Percentiles rank a stretch among this genome's conserved stretches.
These are phyloP conservation scores for Sycophaga agraensis DNA, from an alignment of 1,140 invertebrate species.

Conservation along the genomic window DNA sequence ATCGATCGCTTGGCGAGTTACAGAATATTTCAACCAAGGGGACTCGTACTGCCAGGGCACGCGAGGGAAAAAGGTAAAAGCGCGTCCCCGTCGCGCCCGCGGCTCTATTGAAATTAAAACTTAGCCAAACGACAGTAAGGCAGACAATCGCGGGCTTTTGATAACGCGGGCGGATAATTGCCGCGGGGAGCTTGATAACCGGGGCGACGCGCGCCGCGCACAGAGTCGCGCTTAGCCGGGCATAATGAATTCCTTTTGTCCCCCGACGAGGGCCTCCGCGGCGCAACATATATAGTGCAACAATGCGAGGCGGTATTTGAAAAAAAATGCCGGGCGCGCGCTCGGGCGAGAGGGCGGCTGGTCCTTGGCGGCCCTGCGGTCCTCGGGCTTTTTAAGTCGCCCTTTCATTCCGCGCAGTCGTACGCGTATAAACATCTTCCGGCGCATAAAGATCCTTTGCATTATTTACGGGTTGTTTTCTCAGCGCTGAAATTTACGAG, in stretches of 20 bases:
- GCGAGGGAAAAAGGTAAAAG: no score
- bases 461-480: constrained; percentile 32
- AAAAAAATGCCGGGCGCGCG: constrained; percentile 5
- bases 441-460: constrained; percentile 27
- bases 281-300: constrained; percentile 6
- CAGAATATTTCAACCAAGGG: no score
- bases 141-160: no score
- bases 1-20: no score
- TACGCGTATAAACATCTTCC: constrained; percentile 27
- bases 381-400: not conserved
- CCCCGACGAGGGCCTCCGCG: not conserved
- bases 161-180: no score
- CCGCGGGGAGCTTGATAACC: not conserved
- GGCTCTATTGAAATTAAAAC: no score
- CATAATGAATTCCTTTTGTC: constrained; percentile 11
- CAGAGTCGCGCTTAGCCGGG: not conserved
- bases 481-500: constrained; percentile 28
- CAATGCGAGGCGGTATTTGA: constrained; percentile 22
- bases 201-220: not conserved
- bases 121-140: no score
- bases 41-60: no score
- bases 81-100: no score
- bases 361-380: not conserved
- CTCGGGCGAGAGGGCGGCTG: not conserved
- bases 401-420: constrained; percentile 16